phyloP scores from a whole-genome alignment of 1,140 invertebrate genomes.

The Charaxes varanes region DNA sequence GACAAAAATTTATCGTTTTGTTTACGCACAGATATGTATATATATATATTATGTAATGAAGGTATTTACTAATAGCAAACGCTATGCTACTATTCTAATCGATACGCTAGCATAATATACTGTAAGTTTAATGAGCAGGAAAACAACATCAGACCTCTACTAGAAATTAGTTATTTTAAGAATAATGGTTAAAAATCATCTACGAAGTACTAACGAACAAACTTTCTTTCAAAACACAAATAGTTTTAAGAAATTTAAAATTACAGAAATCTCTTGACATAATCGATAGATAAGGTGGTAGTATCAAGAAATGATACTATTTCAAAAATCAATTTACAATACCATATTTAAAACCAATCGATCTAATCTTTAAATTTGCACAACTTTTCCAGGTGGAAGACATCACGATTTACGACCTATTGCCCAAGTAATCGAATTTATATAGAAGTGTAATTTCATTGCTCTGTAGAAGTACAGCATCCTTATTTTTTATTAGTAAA shows the following conservation, averaged over 20 bases:
- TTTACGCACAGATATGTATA: no score
- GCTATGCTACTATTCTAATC: not conserved
- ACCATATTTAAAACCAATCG: conserved; percentile 3
- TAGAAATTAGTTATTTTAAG: not conserved
- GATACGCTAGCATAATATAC: not conserved
- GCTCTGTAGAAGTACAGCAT: not conserved
- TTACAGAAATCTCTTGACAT: not conserved
- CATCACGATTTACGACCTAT: conserved; percentile 18
- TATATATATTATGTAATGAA: no score
- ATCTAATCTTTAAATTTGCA: conserved; percentile 15
- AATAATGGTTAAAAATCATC: no score
- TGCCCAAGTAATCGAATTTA: not conserved
- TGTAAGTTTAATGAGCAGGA: not conserved
- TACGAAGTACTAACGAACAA: no score
- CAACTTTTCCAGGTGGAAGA: conserved; percentile 28
- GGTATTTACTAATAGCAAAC: not conserved
- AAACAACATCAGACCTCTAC: not conserved
- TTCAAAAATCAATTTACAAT: not conserved
- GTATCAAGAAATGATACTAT: not conserved
- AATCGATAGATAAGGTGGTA: not conserved
- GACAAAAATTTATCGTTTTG: no score
- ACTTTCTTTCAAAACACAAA: no score
- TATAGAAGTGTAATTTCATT: not conserved
- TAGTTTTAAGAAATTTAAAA: conserved; percentile 3
- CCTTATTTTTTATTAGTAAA: not conserved